These are phyloP conservation scores for Diphyllodes magnificus DNA, from an alignment of 2,113 vertebrate genomes.

Conservation along the genomic window DNA sequence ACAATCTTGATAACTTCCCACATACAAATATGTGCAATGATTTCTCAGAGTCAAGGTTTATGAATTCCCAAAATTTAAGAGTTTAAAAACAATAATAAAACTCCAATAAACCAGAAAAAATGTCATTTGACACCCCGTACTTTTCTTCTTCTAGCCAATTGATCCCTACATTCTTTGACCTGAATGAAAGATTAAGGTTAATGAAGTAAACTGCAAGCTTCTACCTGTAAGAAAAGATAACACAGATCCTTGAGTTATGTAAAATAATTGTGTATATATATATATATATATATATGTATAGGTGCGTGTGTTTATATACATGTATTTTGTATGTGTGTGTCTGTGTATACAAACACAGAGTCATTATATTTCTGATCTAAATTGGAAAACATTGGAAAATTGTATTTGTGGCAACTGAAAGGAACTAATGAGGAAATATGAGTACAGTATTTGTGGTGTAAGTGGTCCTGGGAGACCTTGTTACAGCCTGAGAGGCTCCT, in stretches of 20 bases:
- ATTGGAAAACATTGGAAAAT: slow-evolving; percentile 68
- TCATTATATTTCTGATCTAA: slow-evolving; percentile 60
- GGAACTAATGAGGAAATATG: slow-evolving; percentile 80
- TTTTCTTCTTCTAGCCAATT: slow-evolving; percentile 3
- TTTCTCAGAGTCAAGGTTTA: neutral
- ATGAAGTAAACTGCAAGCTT: slow-evolving; percentile 65
- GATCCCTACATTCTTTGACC: slow-evolving; percentile 41
- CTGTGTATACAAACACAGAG: neutral
- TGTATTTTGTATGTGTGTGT: neutral
- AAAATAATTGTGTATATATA: slow-evolving; percentile 59
- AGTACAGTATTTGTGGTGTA: slow-evolving; percentile 65
- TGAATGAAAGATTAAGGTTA: slow-evolving; percentile 61
- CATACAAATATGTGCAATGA: neutral
- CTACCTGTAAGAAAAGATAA: slow-evolving; percentile 54
- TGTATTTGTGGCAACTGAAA: slow-evolving; percentile 76
- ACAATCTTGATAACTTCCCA: neutral
- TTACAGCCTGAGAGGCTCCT: slow-evolving; percentile 80
- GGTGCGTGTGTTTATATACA: fast-evolving
- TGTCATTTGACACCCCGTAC: neutral
- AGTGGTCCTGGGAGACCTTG: slow-evolving; percentile 84
- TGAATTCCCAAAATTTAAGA: neutral
- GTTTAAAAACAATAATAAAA: neutral
- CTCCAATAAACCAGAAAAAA: neutral
- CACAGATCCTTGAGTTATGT: slow-evolving; percentile 51
- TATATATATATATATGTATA: neutral